Conservation (phyloP, 2,113 vertebrate genomes). For the Oryctolagus cuniculus region DNA sequence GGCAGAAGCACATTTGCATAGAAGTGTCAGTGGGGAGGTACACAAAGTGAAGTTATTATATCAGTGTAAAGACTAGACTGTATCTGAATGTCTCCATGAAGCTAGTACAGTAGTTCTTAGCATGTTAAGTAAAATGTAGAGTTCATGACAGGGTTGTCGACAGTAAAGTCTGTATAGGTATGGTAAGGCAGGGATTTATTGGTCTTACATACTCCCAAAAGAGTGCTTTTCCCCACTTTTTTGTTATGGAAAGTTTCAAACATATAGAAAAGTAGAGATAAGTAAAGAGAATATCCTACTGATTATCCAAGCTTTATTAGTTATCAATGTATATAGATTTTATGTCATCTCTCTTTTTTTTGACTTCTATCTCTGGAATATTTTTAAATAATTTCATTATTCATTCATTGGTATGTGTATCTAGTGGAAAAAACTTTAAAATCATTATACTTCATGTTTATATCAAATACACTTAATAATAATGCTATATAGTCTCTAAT, state of each 20-base stretch:
- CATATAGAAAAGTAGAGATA: not conserved
- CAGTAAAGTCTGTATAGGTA: not conserved
- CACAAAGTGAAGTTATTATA: not conserved
- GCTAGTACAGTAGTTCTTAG: not conserved
- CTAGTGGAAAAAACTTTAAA: conserved; percentile 15
- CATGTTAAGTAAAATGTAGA: not conserved
- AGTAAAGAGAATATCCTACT: not conserved
- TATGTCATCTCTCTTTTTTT: not conserved
- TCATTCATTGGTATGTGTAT: not conserved
- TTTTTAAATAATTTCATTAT: conserved; percentile 55
- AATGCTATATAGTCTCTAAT: not conserved
- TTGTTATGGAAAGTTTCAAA: conserved; percentile 40
- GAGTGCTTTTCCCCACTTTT: not conserved
- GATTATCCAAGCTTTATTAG: not conserved
- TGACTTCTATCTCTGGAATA: not conserved
- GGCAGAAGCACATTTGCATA: not conserved
- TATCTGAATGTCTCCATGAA: not conserved
- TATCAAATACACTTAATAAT: conserved; percentile 6
- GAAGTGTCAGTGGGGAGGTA: not conserved
- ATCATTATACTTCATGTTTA: not conserved
- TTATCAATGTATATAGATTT: not conserved
- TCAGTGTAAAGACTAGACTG: not conserved
- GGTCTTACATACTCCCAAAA: not conserved
- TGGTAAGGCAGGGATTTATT: not conserved
- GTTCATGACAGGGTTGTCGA: not conserved